These are phyloP conservation scores for Rhagium mordax DNA, from an alignment of 2,888 invertebrate species.

Conservation along the genomic window DNA sequence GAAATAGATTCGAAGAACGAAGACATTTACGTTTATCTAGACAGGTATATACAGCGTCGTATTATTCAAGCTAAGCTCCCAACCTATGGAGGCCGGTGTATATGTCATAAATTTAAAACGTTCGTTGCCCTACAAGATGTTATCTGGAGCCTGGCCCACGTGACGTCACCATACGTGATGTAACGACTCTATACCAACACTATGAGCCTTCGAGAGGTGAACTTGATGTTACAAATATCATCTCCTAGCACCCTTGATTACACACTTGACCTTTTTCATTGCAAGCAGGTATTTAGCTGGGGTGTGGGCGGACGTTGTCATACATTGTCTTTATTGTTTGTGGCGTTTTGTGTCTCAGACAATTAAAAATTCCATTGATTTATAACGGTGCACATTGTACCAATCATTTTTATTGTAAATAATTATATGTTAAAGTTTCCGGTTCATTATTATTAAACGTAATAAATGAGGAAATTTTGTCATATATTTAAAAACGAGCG, in stretches of 20 bases:
- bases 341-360: neutral
- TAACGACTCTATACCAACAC: slow-evolving; percentile 2
- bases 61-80: neutral
- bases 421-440: slow-evolving; percentile 11
- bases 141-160: slow-evolving; percentile 33
- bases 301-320: neutral
- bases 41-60: too few relatives aligned
- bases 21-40: too few relatives aligned
- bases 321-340: slow-evolving; percentile 4
- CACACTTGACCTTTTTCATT: slow-evolving; percentile 16
- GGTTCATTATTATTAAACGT: slow-evolving; percentile 1
- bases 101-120: neutral
- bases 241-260: slow-evolving; percentile 1
- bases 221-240: neutral
- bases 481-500: neutral
- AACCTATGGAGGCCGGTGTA: neutral
- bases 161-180: slow-evolving; percentile 26
- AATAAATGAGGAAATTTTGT: neutral
- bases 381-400: neutral
- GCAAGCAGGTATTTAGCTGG: neutral
- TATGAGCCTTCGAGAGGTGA: neutral
- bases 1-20: too few relatives aligned
- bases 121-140: slow-evolving; percentile 49
- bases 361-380: slow-evolving; percentile 10
- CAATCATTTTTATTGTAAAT: neutral